Evolutionary conservation across 2,113 vertebrate species (phyloP).

Genomic region (Eubucco bourcierii): DNA sequence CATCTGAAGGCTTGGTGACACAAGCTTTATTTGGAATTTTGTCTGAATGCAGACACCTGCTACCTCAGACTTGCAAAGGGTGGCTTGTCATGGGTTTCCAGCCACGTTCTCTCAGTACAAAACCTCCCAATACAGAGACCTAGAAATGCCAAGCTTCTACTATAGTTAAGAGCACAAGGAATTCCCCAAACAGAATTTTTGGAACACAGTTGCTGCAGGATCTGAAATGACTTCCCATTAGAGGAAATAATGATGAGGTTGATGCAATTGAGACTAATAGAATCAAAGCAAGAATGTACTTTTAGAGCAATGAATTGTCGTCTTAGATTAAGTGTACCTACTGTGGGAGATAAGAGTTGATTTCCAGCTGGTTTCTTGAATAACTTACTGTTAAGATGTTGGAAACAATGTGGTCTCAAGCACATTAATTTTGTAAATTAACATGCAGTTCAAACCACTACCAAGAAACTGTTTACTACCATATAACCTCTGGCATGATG

Average conservation of each 20-base stretch:
- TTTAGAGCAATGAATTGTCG: neutral
- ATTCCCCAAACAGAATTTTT: neutral
- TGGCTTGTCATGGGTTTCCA: neutral
- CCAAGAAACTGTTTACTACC: neutral
- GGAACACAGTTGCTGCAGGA: neutral
- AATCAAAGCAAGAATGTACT: neutral
- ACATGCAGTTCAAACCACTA: neutral
- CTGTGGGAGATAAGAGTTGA: neutral
- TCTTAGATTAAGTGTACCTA: neutral
- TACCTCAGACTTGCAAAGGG: neutral
- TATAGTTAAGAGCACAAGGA: neutral
- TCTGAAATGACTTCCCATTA: neutral
- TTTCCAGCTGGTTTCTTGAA: neutral
- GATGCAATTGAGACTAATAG: neutral
- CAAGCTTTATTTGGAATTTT: neutral
- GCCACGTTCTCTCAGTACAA: neutral
- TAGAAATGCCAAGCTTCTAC: neutral
- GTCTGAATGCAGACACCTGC: neutral
- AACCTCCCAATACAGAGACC: neutral
- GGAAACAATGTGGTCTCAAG: too few relatives aligned
- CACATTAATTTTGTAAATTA: neutral
- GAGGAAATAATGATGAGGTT: neutral
- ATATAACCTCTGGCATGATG: accelerated
- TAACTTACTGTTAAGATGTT: neutral
- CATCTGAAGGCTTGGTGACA: neutral